These are phyloP conservation scores for Neuroscelio doddi DNA, from an alignment of 2,888 invertebrate genomes.

Conservation along the genomic window DNA sequence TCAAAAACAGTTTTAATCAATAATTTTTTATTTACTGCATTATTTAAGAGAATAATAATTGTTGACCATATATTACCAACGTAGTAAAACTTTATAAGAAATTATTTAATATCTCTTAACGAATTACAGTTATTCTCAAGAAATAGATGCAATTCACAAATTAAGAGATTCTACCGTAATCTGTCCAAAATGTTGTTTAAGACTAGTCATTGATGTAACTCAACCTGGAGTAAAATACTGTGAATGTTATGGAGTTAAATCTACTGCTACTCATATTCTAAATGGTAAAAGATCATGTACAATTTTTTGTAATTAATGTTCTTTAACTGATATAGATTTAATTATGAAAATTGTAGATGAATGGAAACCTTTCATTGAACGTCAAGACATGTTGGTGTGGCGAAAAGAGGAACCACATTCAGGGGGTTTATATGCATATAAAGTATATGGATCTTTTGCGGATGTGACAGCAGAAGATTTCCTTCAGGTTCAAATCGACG, in stretches of 20 bases:
- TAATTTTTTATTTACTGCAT: slow-evolving; percentile 7
- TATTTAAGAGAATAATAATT: too few relatives aligned
- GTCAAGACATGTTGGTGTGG: slow-evolving; percentile 88
- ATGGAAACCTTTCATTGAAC: slow-evolving; percentile 87
- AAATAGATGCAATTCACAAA: slow-evolving; percentile 75
- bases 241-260: slow-evolving; percentile 63
- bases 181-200: slow-evolving; percentile 73
- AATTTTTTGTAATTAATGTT: background rate
- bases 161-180: slow-evolving; percentile 74
- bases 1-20: too few relatives aligned
- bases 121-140: slow-evolving; percentile 72
- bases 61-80: too few relatives aligned
- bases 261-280: slow-evolving; percentile 20
- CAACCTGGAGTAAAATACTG: slow-evolving; percentile 73
- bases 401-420: slow-evolving; percentile 78
- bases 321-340: background rate
- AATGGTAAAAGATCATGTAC: slow-evolving; percentile 20
- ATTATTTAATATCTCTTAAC: slow-evolving; percentile 7
- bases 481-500: slow-evolving; percentile 86
- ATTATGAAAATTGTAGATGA: slow-evolving; percentile 64
- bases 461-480: slow-evolving; percentile 87
- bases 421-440: slow-evolving; percentile 84
- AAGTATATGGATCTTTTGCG: slow-evolving; percentile 87
- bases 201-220: slow-evolving; percentile 69
- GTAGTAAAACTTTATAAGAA: slow-evolving; percentile 1